Base-by-base conservation (phyloP, 2,113 vertebrate genomes). In the Lucifuga dentata region DNA sequence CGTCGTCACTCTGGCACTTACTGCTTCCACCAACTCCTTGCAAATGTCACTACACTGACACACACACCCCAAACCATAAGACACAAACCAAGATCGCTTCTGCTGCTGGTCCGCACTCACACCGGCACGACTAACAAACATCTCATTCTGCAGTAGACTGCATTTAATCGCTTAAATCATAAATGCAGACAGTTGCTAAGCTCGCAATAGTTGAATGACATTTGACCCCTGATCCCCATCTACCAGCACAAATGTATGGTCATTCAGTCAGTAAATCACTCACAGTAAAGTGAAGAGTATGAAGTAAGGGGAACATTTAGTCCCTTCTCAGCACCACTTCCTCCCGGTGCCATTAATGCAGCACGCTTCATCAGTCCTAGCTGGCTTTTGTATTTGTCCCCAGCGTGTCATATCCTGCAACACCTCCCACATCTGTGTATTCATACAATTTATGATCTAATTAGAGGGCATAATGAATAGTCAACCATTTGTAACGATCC, bases 361-460 rank as follows among this genome's bases (percentile, higher is more conserved):
- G 48, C 52, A 48, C 53, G 39, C 52, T 57, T 73, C 60, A 85
- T 81, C 61, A 72, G 59, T 55, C 44, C 68, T 56, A 11, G 44
- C 21, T 49, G 58, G 53, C 68, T 83, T 84, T 76, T 73, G 68
- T 83, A 69, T 73, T 66, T 61, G 62, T 81, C 73, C 73, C 72
- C 50, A 32, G 49, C 17, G 71, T 82, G 77, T 74, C 76, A 66
- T 58, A 76, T 79, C 73, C 53, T 67, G 83, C 78, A 78, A 80
- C 83, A 67, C 53, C 75, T 66, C 66, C 63, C 62, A 73, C 61
- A 65, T 53, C 67, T 68, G 65, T 86, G 82, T 84, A 80, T 76
- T 88, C 83, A 84, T 72, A 81, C 78, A 87, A 88, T 88, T 85
- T 85, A 84, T 87, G 81, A 87, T 88, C 76, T 90, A 88, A 90